Base-by-base conservation (phyloP, 2,888 invertebrate genomes). In the Bursaphelenchus okinawaensis region DNA sequence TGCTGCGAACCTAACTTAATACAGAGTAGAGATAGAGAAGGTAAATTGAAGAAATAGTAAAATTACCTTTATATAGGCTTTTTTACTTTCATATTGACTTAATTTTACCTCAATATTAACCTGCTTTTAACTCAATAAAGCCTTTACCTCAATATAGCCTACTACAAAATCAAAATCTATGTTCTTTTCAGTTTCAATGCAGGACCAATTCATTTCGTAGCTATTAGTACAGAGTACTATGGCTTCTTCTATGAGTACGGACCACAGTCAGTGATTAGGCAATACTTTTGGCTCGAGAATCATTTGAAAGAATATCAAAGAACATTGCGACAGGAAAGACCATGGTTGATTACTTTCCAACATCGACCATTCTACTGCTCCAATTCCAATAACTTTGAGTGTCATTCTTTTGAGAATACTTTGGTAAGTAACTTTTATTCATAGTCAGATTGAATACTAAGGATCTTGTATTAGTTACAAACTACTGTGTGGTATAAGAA, bases 301-400 rank as follows among this genome's bases (percentile, higher is more conserved):
- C 60, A 66, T 62, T 22, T 66, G 9, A 29, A 68, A 40, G 40
- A 28, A n/a, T 64, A 28, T 67, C 54, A 23, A 20, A 40, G 16
- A 19, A n/a, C n/a, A n/a, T 27, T 57, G 23, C 88, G 93, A 68
- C 83, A 83, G 7, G 80, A 85, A 62, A 87, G 87, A 24, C 92
- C 92, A 0, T 92, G 92, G 92, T 88, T 92, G 66, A 86, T 91
- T 22, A 87, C 89, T 19, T 90, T 87, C 82, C 91, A 90, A 0
- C 92, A 92, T 84, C 87, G 92, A 9, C 92, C 92, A 0, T 91
- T 92, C 91, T 92, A 92, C 83, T 92, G 92, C 84, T 90, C 90
- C 77, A 84, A 84, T 60, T 75, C 73, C 1, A 83, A 83, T 65
- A 76, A 79, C 2, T 82, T 83, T 65, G 85, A 85, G 70, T 85